Base-by-base conservation (phyloP, 2,888 invertebrate species). In the Pollenia labialis region DNA sequence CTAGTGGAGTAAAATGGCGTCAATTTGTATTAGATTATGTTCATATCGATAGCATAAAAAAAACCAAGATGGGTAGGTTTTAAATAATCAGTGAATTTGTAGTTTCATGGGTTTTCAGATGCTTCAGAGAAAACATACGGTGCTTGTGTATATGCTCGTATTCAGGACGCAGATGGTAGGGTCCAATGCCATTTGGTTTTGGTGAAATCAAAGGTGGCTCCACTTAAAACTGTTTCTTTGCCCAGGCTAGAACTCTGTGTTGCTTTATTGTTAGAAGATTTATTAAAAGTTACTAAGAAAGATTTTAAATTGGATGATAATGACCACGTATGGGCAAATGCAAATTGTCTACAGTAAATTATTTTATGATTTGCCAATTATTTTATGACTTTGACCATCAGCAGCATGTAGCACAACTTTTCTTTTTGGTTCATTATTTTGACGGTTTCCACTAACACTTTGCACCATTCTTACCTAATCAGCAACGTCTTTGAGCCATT, bases 61-160 rank as follows among this genome's bases (percentile, higher is more conserved):
- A 75, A 71, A 58, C 76, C 48, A n/a, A 50, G 14, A 52, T 48
- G 54, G 68, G 10, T 68, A 7, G 32, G 32, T 4, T 50, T 64
- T 54, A 23, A 14, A 32, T 50, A 50, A 2, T 9, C 42, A 0
- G 11, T 9, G 8, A 50, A 11, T 8, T 6, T 68, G 1, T 32
- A 85, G 68, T 46, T 88, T 42, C 83, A 81, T 58, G 85, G 81
- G 9, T 85, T 87, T 66, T 79, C 71, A 12, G 87, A 85, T 56
- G 80, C 87, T 10, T 87, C 87, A 11, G 85, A 85, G 66, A 54
- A 66, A 48, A 4, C 66, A 46, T 66, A 9, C 46, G 66, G 66
- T 14, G 66, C 66, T 46, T 66, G 66, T n/a, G 46, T 66, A 9
- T 66, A 66, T 66, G 66, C 18, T 14, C 40, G 71, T 8, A 1